Percentiles rank a stretch among this genome's conserved stretches.
Conservation (phyloP, 2,113 vertebrate species). For the Toxotes chatareus region DNA sequence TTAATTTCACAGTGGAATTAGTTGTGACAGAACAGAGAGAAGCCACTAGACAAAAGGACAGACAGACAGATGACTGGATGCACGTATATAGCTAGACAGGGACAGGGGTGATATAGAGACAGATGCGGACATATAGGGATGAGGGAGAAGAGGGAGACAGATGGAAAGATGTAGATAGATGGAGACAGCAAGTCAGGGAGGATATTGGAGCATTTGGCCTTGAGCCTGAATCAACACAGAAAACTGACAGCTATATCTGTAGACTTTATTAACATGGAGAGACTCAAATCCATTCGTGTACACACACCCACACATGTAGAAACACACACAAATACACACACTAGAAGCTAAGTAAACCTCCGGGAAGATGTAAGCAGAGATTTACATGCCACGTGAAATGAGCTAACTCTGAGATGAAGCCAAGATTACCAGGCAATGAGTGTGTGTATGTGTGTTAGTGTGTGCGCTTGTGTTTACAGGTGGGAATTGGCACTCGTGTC, state of each 20-base stretch:
- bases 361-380: slow-evolving; percentile 31
- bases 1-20: slow-evolving; percentile 33
- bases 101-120: slow-evolving; percentile 26
- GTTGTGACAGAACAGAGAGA: slow-evolving; percentile 23
- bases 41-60: slow-evolving; percentile 5
- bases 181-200: slow-evolving; percentile 70
- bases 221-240: slow-evolving; percentile 78
- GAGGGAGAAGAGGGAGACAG: slow-evolving; percentile 59
- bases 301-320: slow-evolving; percentile 35
- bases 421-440: background rate
- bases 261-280: slow-evolving; percentile 82
- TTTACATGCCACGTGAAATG: slow-evolving; percentile 22
- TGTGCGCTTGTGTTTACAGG: background rate
- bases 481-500: slow-evolving; percentile 6
- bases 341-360: slow-evolving; percentile 35
- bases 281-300: slow-evolving; percentile 45
- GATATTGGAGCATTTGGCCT: slow-evolving; percentile 77
- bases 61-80: slow-evolving; percentile 60
- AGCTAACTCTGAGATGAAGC: slow-evolving; percentile 47
- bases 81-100: slow-evolving; percentile 38
- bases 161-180: slow-evolving; percentile 73
- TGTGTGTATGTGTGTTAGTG: slow-evolving; percentile 10
- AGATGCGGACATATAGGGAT: slow-evolving; percentile 43
- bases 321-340: slow-evolving; percentile 17
- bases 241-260: slow-evolving; percentile 81